Evolutionary conservation across 2,113 vertebrate species (phyloP).

Genomic region (Corynorhinus townsendii): DNA sequence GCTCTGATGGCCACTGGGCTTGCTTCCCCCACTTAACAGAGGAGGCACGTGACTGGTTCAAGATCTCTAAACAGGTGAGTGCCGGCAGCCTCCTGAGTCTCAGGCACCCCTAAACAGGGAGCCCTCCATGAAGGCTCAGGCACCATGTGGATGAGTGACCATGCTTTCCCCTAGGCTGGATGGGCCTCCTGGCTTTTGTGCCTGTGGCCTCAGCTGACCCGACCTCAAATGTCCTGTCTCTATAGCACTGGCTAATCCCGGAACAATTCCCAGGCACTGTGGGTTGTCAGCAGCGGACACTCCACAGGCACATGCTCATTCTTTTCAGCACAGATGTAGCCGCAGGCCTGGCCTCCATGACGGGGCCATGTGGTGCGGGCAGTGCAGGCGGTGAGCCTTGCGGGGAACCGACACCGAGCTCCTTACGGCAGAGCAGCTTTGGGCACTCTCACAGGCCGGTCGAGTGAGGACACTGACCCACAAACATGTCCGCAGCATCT

Average conservation of each 20-base stretch:
- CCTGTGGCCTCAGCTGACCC: neutral
- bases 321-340: neutral
- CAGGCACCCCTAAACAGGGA: neutral
- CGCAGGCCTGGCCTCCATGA: neutral
- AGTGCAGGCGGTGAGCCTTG: accelerated
- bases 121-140: neutral
- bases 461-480: neutral
- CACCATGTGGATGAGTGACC: neutral
- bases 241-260: neutral
- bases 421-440: neutral
- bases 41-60: neutral
- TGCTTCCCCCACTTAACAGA: neutral
- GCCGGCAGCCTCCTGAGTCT: neutral
- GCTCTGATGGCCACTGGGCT: neutral
- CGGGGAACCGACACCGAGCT: accelerated
- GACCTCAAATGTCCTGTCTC: neutral
- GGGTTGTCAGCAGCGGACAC: neutral
- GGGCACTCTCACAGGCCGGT: accelerated
- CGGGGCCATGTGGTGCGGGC: neutral
- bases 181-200: accelerated
- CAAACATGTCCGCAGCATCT: accelerated
- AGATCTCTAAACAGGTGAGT: too few species aligned
- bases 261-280: accelerated
- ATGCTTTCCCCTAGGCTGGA: neutral
- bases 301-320: accelerated